Evolutionary conservation across 1,140 invertebrate genomes (phyloP), one percentile per base, ranked within the genome.

Genomic region (Lutraria rhynchaena): DNA sequence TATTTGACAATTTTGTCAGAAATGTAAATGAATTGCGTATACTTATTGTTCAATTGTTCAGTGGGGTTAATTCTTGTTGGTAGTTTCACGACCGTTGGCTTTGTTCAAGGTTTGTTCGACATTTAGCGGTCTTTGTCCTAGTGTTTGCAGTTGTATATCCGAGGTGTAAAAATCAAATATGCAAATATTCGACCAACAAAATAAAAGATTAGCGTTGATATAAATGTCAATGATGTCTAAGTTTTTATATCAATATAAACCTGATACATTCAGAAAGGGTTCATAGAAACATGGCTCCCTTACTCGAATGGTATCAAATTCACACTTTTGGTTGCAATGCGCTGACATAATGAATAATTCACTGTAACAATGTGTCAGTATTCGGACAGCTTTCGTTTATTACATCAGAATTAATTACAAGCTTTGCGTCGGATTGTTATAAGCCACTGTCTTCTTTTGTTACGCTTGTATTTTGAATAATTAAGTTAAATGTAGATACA

Each of bases 121-220:
- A 67, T 67, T 67, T 67, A 49, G 27, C 37, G 44, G 9, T 3
- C 19, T 67, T 67, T 67, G 63, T 46, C 37, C 24, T 46, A 44
- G 55, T 49, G 29, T 75, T 60, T 60, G 55, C 55, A 29, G 44
- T 61, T 37, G 11, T 49, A 61, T 31, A 44, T 44, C 73, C 46
- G 46, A 75, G 73, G 73, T 75, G 73, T 75, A 61, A 75, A 63
- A 29, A 61, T 61, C 63, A 67, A 67, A 67, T 67, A 67, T 67
- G 63, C 63, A 67, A 67, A 67, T 67, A 67, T 29, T 46, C 41
- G 63, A 19, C 33, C 7, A 1, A 44, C 44, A 37, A 11, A 67
- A 67, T 46, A 31, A 31, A 11, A 41, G 63, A 49, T 46, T 67
- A 49, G 2, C 22, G 31, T 46, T 67, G 63, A 67, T 67, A 67